Evolutionary conservation across 1,140 invertebrate species (phyloP), one percentile per base, ranked within the genome.

Genomic region (Trissolcus basalis): DNA sequence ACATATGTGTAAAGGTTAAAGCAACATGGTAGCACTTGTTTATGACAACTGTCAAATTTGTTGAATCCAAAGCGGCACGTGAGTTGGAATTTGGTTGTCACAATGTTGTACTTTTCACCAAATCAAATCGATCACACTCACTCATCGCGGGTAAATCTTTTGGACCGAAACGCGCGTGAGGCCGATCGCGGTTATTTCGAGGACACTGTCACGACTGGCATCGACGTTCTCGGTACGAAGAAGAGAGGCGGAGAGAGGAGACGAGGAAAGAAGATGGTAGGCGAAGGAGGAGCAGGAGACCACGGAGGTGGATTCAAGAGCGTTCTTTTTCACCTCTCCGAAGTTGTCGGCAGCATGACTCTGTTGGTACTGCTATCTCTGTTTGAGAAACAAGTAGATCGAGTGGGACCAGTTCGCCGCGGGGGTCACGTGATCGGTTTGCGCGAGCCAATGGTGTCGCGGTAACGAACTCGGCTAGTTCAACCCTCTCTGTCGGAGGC

Each of bases 401-500:
- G 60, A 71, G 64, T 67, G 77, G 65, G 71, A 75, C 77, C 70
- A 61, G 65, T 74, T 74, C 56, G 65, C 49, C 53, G 72, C 39
- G 60, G 44, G 14, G 41, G 80, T 86, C 86, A 87, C 87, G 84
- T 87, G 86, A 87, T 67, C 51, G 19, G 10, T 15, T 58, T 53
- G 36, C 60, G 44, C 60, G 70, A 65, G 68, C 86, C 86, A 88
- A 87, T 88, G 64, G 77, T 55, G 50, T 36, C 15, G 65, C 86
- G 85, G 87, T 87, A 86, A 83, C 85, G 63, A 79, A 43, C 50
- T 69, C 70, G 67, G 12, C 48, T 77, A 78, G 83, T 65, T 81
- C 83, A 80, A 81, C 86, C 87, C 85, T 87, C 86, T 82, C 79
- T 39, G 36, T 60, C 81, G 85, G 84, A 85, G 86, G 86, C 85